Evolutionary conservation across 2,797 vertebrate genomes (phyloP).

Genomic region (Thaleichthys pacificus): DNA sequence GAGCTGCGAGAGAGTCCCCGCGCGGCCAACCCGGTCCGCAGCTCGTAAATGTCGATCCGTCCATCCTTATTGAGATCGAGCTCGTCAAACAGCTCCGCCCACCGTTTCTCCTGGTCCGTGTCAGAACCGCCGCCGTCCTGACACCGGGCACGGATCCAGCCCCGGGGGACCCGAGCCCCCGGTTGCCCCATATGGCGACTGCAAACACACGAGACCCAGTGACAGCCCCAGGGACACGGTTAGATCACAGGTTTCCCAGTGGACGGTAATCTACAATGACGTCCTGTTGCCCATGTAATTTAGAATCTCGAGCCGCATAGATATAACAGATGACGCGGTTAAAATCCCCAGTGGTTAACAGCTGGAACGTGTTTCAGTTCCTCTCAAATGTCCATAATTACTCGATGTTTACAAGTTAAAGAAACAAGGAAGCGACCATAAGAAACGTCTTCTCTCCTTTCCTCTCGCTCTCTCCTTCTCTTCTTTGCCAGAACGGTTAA

Average conservation of each 20-base stretch:
- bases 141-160: constrained; percentile 59
- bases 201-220: not conserved
- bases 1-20: constrained; percentile 70
- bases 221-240: not conserved
- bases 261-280: not conserved
- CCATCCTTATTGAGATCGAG: constrained; percentile 89
- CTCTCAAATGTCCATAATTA: not conserved
- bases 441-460: no score
- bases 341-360: not conserved
- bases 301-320: no score
- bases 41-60: constrained; percentile 82
- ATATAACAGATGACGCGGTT: no score
- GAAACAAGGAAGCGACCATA: constrained; percentile 48
- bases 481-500: not conserved
- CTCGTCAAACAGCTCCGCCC: constrained; percentile 82
- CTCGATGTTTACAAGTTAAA: not conserved
- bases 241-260: not conserved
- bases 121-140: constrained; percentile 60
- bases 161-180: constrained; percentile 44
- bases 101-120: constrained; percentile 71
- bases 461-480: not conserved
- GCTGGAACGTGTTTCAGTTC: not conserved
- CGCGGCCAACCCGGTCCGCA: constrained; percentile 78
- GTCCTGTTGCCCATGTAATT: not conserved
- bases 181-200: constrained; percentile 50